Evolutionary conservation across 30 jellyfish, hydroid and myxozoan species (phyloP).

Genomic region (Phacellophora camtschatica): DNA sequence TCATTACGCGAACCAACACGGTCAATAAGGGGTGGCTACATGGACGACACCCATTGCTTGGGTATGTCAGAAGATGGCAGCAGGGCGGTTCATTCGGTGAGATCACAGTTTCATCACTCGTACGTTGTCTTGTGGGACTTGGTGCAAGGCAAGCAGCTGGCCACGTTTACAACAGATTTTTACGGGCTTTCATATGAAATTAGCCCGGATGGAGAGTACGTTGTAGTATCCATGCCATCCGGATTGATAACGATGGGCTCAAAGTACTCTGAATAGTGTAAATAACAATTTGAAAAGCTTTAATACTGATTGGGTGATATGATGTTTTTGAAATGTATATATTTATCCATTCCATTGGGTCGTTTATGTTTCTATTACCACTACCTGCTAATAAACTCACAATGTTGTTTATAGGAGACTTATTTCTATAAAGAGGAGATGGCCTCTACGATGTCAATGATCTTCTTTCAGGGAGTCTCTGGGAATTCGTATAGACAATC

Average conservation of each 20-base stretch:
- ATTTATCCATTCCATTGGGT: no score
- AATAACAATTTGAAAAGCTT: no score
- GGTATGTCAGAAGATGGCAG: slow-evolving; percentile 73
- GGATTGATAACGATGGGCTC: slow-evolving; percentile 68
- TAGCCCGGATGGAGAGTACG: slow-evolving; percentile 57
- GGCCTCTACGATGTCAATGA: no score
- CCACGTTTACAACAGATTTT: slow-evolving; percentile 77
- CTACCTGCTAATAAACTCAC: no score
- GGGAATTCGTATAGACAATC: no score
- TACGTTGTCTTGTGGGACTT: slow-evolving; percentile 81
- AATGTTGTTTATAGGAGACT: no score
- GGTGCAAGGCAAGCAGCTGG: slow-evolving; percentile 64
- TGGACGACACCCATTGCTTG: slow-evolving; percentile 79
- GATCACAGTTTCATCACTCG: slow-evolving; percentile 64
- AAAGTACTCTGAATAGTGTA: neutral
- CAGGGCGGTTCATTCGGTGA: slow-evolving; percentile 69
- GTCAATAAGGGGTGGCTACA: slow-evolving; percentile 77
- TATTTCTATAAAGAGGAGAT: no score
- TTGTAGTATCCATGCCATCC: slow-evolving; percentile 69
- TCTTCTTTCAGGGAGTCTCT: no score
- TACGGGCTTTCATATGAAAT: slow-evolving; percentile 66
- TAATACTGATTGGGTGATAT: no score
- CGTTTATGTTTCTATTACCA: no score
- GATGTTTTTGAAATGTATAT: no score
- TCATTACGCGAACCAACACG: slow-evolving; percentile 70